Percentiles rank a stretch among this genome's conserved stretches.
phyloP scores from a whole-genome alignment of 2,797 vertebrate species.

The Zenarchopterus dispar region DNA sequence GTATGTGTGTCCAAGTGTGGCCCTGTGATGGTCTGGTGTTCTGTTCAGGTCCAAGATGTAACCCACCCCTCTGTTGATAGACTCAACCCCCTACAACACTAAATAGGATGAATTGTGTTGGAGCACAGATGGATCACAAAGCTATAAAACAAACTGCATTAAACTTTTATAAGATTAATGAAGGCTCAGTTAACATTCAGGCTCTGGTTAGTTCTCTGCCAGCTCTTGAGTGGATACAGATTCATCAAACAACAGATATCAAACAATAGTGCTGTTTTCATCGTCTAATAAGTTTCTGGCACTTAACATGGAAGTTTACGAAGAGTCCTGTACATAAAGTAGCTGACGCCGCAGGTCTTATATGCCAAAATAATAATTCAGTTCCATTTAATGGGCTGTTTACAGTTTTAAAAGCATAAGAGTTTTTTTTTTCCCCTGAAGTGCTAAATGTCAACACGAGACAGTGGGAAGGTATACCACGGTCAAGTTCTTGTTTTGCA shows the following conservation, averaged over 20 bases:
- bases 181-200: neutral
- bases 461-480: slow-evolving; percentile 25
- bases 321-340: neutral
- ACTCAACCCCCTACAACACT: neutral
- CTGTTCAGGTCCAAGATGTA: neutral
- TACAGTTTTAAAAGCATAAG: slow-evolving; percentile 5
- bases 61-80: neutral
- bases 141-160: too few species aligned
- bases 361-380: slow-evolving; percentile 11
- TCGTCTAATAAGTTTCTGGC: neutral
- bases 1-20: too few species aligned
- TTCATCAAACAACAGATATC: neutral
- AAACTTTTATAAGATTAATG: slow-evolving; percentile 1
- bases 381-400: slow-evolving; percentile 1
- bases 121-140: neutral
- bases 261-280: neutral
- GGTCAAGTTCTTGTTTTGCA: slow-evolving; percentile 20
- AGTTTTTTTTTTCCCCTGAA: slow-evolving; percentile 8
- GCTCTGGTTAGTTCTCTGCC: slow-evolving; percentile 6
- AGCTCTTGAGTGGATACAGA: slow-evolving; percentile 2
- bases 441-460: slow-evolving; percentile 7
- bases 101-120: neutral
- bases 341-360: slow-evolving; percentile 15
- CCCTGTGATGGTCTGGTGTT: neutral
- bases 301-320: slow-evolving; percentile 6